Conservation (phyloP, 1,140 invertebrate genomes). For the Tenebrio molitor region DNA sequence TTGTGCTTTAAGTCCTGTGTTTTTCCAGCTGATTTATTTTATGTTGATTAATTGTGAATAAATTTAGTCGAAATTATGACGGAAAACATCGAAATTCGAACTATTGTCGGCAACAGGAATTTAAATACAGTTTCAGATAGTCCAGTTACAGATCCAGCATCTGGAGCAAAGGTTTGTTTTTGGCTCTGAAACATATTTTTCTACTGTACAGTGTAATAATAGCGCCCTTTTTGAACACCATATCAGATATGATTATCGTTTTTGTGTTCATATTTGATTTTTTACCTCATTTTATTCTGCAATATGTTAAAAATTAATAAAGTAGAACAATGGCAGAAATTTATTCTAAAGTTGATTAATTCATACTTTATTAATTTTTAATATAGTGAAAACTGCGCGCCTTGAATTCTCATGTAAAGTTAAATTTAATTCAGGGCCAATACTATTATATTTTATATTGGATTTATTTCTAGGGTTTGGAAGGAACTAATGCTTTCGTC, state of each 20-base stretch:
- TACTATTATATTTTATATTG: constrained; percentile 24
- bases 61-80: constrained; percentile 57
- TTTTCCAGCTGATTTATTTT: constrained; percentile 40
- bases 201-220: background rate
- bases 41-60: constrained; percentile 27
- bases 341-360: background rate
- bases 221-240: constrained; percentile 13
- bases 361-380: constrained; percentile 23
- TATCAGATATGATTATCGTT: background rate
- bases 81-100: constrained; percentile 64
- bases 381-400: background rate
- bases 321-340: constrained; percentile 2
- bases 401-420: constrained; percentile 7
- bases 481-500: constrained; percentile 66
- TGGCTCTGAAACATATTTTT: constrained; percentile 14
- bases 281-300: background rate
- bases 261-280: background rate
- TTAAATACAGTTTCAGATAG: constrained; percentile 65
- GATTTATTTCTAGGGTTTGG: constrained; percentile 65
- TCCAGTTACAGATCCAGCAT: constrained; percentile 69
- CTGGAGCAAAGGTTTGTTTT: constrained; percentile 64
- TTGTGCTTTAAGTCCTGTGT: constrained; percentile 32
- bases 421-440: constrained; percentile 19
- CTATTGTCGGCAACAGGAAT: constrained; percentile 63
- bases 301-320: constrained; percentile 27